Conservation (phyloP, 2,113 vertebrate genomes). For the Serilophus lunatus region DNA sequence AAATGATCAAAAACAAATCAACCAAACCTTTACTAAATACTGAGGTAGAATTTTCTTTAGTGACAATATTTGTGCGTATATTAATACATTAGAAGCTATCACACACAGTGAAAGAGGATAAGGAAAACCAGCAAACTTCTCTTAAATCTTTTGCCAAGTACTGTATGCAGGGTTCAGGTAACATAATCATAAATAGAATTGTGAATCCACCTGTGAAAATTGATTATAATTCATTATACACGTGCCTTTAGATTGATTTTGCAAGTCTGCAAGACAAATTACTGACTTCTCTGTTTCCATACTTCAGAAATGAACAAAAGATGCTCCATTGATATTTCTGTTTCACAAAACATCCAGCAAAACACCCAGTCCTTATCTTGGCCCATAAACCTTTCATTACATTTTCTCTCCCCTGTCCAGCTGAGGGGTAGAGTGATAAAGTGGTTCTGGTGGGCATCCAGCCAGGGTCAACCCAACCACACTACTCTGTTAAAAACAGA, state of each 20-base stretch:
- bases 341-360: neutral
- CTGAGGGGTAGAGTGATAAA: neutral
- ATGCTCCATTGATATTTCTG: neutral
- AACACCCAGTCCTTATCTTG: neutral
- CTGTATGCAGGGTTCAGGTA: neutral
- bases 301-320: neutral
- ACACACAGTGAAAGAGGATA: neutral
- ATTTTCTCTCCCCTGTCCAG: neutral
- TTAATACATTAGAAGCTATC: neutral
- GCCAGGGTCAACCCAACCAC: neutral
- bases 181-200: neutral
- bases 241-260: neutral
- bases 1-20: neutral
- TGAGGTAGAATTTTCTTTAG: neutral
- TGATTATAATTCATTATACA: neutral
- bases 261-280: neutral
- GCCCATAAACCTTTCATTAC: neutral
- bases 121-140: neutral
- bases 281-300: neutral
- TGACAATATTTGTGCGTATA: too few species aligned
- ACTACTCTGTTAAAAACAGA: neutral
- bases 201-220: neutral
- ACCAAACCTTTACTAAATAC: neutral
- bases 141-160: neutral
- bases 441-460: neutral